A percentile compares a stretch with the other conserved stretches of the same genome.
phyloP scores from a whole-genome alignment of 2,888 invertebrate species.

The Lepidocyrtinus sp. region DNA sequence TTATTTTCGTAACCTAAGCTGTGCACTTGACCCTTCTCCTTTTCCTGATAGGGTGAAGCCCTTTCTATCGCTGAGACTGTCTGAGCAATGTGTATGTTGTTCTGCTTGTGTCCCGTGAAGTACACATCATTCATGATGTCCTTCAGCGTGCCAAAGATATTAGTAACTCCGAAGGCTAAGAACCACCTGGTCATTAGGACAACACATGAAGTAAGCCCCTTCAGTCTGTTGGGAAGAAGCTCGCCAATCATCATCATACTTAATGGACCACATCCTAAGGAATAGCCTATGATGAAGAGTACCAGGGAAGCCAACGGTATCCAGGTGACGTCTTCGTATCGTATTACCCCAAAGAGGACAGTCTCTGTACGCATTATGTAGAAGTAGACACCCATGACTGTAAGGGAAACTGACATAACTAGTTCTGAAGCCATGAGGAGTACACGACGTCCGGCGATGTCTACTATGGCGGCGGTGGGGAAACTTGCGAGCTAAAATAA shows the following conservation, averaged over 20 bases:
- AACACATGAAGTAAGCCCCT: conserved; percentile 64
- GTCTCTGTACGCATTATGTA: conserved; percentile 54
- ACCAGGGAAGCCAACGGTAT: conserved; percentile 63
- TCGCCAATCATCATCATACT: conserved; percentile 67
- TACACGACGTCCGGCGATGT: conserved; percentile 64
- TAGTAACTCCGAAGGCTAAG: conserved; percentile 65
- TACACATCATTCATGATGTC: conserved; percentile 54
- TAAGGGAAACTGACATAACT: conserved; percentile 59
- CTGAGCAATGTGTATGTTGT: conserved; percentile 38
- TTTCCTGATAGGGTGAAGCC: no score
- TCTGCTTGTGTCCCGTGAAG: conserved; percentile 49
- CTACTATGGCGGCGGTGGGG: conserved; percentile 66
- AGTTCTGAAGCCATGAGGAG: conserved; percentile 65
- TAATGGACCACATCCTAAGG: conserved; percentile 65
- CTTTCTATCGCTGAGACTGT: no score
- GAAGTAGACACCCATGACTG: conserved; percentile 60
- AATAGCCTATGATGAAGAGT: conserved; percentile 65
- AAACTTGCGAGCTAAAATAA: conserved; percentile 59
- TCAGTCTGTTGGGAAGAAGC: conserved; percentile 64
- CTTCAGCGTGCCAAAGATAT: conserved; percentile 56
- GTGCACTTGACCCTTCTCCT: no score
- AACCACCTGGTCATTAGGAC: conserved; percentile 64
- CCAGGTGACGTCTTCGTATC: conserved; percentile 48
- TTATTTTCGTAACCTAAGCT: neutral
- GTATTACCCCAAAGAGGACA: conserved; percentile 21